These are phyloP conservation scores for Plestiodon gilberti DNA, from an alignment of 2,113 vertebrate genomes.

Conservation along the genomic window DNA sequence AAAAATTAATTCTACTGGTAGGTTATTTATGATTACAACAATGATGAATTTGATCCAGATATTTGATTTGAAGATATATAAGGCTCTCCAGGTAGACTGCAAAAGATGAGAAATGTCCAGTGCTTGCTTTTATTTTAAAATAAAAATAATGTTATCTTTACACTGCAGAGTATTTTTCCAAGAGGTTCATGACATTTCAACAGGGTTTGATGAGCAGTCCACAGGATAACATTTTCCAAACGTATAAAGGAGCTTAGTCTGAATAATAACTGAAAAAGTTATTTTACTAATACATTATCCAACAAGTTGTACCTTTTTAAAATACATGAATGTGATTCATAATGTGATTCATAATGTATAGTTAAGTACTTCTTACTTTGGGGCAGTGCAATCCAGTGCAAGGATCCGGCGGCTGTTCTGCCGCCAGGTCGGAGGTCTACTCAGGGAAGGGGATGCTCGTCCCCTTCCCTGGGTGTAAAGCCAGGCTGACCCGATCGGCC, in stretches of 20 bases:
- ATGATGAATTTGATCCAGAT: not conserved
- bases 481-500: no score
- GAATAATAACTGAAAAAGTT: not conserved
- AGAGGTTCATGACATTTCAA: constrained; percentile 19
- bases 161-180: constrained; percentile 27
- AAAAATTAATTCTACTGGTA: no score
- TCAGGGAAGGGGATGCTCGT: no score
- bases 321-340: not conserved
- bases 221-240: constrained; percentile 27
- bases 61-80: constrained; percentile 48
- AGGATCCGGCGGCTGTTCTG: no score
- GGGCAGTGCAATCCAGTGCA: not conserved
- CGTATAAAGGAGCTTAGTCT: not conserved
- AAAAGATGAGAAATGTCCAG: constrained; percentile 44
- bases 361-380: not conserved
- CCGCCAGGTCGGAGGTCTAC: no score
- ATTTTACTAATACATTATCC: not conserved
- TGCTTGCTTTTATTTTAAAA: constrained; percentile 12
- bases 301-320: no score
- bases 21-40: constrained; percentile 14
- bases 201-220: constrained; percentile 1
- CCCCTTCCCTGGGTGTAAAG: no score
- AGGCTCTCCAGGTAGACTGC: constrained; percentile 41
- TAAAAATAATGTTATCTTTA: constrained; percentile 43
- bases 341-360: not conserved